Evolutionary conservation across 1,140 invertebrate species (phyloP).

Genomic region (Ericerus pela): DNA sequence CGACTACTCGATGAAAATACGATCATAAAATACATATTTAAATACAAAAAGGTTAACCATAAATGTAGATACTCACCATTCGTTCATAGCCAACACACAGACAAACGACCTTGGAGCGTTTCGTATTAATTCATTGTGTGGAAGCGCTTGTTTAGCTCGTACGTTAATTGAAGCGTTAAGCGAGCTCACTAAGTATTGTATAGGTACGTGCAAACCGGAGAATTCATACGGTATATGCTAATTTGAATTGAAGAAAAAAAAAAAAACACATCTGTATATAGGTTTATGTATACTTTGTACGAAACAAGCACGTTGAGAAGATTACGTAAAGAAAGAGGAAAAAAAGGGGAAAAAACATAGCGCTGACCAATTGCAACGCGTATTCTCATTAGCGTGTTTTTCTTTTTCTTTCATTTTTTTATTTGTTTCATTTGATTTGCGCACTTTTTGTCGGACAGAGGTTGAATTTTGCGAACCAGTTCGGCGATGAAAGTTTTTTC

Average conservation of each 20-base stretch:
- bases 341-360: too few relatives aligned
- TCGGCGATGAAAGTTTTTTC: too few relatives aligned
- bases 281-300: not conserved
- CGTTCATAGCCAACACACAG: not conserved
- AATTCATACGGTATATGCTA: not conserved
- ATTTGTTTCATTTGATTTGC: too few relatives aligned
- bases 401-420: too few relatives aligned
- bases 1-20: too few relatives aligned
- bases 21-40: not conserved
- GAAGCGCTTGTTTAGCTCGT: slow-evolving; percentile 2
- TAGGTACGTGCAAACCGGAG: not conserved
- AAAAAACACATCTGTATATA: not conserved
- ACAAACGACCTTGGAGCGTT: not conserved
- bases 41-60: not conserved
- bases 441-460: too few relatives aligned
- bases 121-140: not conserved
- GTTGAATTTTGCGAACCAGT: too few relatives aligned
- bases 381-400: too few relatives aligned
- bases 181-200: not conserved
- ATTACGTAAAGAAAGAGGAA: too few relatives aligned
- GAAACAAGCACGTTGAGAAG: not conserved
- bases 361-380: too few relatives aligned
- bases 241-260: not conserved
- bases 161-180: slow-evolving; percentile 9
- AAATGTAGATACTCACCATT: not conserved